phyloP scores from a whole-genome alignment of 2,797 vertebrate species.

The Huso huso region DNA sequence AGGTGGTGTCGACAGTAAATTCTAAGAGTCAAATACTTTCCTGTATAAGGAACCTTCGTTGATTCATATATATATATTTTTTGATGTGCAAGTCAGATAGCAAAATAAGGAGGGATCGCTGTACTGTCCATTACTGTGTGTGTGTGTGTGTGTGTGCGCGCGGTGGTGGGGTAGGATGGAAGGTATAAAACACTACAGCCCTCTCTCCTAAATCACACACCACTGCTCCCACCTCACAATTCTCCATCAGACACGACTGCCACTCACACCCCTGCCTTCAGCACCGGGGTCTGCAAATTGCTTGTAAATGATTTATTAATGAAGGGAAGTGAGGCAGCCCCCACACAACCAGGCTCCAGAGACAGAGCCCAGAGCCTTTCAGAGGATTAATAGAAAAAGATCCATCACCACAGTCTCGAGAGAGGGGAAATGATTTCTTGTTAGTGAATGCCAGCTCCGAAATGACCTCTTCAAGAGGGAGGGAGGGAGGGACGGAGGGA shows the following conservation, averaged over 20 bases:
- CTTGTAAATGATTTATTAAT: slow-evolving; percentile 61
- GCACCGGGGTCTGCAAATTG: slow-evolving; percentile 14
- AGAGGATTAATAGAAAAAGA: slow-evolving; percentile 33
- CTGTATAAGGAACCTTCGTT: no score
- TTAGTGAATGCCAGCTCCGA: slow-evolving; percentile 65
- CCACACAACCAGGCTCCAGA: background rate
- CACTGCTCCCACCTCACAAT: background rate
- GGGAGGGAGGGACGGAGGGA: slow-evolving; percentile 4
- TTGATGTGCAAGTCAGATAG: no score
- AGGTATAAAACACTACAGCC: no score
- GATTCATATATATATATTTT: no score
- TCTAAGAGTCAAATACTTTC: no score
- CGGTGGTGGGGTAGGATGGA: no score
- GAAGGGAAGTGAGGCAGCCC: slow-evolving; percentile 29
- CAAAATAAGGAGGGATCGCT: no score
- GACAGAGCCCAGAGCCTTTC: slow-evolving; percentile 8
- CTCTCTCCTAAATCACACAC: no score
- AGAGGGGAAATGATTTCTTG: slow-evolving; percentile 70
- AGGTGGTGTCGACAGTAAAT: no score
- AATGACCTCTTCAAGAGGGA: slow-evolving; percentile 60
- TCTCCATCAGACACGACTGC: slow-evolving; percentile 40
- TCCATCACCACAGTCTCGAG: slow-evolving; percentile 48
- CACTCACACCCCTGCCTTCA: background rate
- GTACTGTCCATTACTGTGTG: no score
- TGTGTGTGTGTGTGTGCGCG: no score